A percentile compares a stretch with the other conserved stretches of the same genome.
These are phyloP conservation scores for Mus pahari DNA, from an alignment of 2,113 vertebrate genomes.

Conservation along the genomic window DNA sequence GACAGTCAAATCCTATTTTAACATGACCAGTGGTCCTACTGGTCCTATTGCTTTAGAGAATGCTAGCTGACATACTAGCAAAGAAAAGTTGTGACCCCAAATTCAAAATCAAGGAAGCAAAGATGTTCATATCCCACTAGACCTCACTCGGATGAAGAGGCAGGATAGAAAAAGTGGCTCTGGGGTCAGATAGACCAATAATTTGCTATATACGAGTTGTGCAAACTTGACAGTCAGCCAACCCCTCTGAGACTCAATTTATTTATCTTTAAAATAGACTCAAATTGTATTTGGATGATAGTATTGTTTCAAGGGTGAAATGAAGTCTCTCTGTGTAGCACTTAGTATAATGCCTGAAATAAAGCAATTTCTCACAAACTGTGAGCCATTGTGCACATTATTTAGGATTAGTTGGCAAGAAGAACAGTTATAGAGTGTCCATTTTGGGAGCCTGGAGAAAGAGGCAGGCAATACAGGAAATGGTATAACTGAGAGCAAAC, in stretches of 20 bases:
- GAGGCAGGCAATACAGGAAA: background rate
- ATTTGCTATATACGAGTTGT: background rate
- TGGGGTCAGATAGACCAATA: background rate
- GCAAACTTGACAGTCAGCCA: background rate
- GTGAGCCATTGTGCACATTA: background rate
- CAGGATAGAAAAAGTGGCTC: background rate
- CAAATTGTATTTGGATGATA: background rate
- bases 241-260: background rate
- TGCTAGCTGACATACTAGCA: background rate
- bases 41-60: background rate
- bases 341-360: background rate
- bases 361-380: background rate
- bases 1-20: background rate
- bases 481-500: background rate
- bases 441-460: background rate
- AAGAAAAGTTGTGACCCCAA: background rate
- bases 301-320: background rate
- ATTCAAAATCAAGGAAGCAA: background rate
- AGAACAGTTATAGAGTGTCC: background rate
- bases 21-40: too few species aligned
- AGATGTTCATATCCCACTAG: background rate
- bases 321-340: background rate
- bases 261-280: conserved; percentile 16
- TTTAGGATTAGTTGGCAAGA: background rate
- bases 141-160: background rate